Conservation (phyloP, 1,140 invertebrate genomes). For the Cardiocondyla obscurior region DNA sequence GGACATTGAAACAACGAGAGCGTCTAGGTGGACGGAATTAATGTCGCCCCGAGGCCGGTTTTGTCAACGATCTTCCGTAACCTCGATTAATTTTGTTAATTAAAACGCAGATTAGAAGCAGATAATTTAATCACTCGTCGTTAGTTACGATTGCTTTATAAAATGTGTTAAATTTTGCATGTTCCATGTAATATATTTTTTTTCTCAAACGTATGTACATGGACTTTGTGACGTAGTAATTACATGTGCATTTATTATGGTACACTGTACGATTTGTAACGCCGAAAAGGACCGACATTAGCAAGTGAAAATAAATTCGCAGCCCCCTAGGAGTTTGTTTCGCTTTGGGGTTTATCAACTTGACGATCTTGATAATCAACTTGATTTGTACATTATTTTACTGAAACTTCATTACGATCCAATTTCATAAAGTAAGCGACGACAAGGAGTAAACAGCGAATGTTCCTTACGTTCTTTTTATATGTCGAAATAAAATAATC, state of each 20-base stretch:
- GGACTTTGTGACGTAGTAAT: neutral
- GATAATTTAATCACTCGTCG: neutral
- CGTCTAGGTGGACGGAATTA: neutral
- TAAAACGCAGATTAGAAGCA: neutral
- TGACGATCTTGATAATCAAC: constrained; percentile 66
- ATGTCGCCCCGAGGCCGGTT: constrained; percentile 11
- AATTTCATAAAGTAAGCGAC: neutral
- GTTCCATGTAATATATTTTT: no score
- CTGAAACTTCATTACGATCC: neutral
- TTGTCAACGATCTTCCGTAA: neutral
- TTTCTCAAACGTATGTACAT: neutral
- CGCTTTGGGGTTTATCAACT: constrained; percentile 67
- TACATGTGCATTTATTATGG: neutral
- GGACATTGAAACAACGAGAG: neutral
- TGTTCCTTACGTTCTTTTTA: neutral
- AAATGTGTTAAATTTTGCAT: no score
- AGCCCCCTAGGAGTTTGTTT: constrained; percentile 61
- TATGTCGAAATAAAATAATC: neutral
- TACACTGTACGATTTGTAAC: constrained; percentile 14
- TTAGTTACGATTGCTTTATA: neutral
- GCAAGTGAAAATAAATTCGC: constrained; percentile 1
- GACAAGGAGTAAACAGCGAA: constrained; percentile 25
- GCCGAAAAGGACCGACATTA: neutral
- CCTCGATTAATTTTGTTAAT: neutral
- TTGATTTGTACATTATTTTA: constrained; percentile 48